Percentiles rank a stretch among this genome's conserved stretches.
phyloP scores from a whole-genome alignment of 1,140 invertebrate species.

The Trichogramma pretiosum region DNA sequence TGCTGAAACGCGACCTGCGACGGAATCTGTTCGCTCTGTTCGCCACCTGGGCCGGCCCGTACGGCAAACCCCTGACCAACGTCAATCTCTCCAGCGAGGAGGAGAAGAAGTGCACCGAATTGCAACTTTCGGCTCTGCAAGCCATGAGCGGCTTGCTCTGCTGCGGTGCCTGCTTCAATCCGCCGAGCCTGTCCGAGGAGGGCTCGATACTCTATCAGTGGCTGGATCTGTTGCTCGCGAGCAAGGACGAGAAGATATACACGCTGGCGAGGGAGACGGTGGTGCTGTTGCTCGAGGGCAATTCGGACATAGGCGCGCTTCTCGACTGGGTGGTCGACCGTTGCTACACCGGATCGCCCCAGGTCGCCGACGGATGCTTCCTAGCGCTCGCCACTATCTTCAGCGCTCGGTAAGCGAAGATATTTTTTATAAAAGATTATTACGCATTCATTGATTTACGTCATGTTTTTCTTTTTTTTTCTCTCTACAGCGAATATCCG shows the following conservation, averaged over 20 bases:
- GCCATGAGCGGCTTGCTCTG: constrained; percentile 92
- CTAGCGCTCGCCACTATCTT: constrained; percentile 91
- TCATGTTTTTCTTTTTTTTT: no score
- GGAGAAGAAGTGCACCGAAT: constrained; percentile 50
- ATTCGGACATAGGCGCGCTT: constrained; percentile 85
- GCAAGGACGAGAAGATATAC: constrained; percentile 87
- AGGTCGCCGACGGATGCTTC: constrained; percentile 92
- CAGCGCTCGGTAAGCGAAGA: constrained; percentile 68
- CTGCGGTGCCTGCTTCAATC: constrained; percentile 90
- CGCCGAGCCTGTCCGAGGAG: constrained; percentile 74
- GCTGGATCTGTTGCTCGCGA: constrained; percentile 83
- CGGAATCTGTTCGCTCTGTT: constrained; percentile 85
- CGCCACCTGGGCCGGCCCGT: constrained; percentile 84
- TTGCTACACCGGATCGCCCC: constrained; percentile 84
- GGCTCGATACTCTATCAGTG: constrained; percentile 84
- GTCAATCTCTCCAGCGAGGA: constrained; percentile 27
- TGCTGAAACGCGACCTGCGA: constrained; percentile 80
- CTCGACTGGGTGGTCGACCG: constrained; percentile 96
- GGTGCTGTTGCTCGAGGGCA: constrained; percentile 87
- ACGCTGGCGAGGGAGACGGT: constrained; percentile 87
- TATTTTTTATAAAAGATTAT: constrained; percentile 1
- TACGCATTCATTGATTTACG: no score
- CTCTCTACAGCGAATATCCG: constrained; percentile 93
- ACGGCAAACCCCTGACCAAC: constrained; percentile 53
- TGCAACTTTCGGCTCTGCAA: constrained; percentile 64